Evolutionary conservation across 2,113 vertebrate species (phyloP).

Genomic region (Bettongia penicillata): DNA sequence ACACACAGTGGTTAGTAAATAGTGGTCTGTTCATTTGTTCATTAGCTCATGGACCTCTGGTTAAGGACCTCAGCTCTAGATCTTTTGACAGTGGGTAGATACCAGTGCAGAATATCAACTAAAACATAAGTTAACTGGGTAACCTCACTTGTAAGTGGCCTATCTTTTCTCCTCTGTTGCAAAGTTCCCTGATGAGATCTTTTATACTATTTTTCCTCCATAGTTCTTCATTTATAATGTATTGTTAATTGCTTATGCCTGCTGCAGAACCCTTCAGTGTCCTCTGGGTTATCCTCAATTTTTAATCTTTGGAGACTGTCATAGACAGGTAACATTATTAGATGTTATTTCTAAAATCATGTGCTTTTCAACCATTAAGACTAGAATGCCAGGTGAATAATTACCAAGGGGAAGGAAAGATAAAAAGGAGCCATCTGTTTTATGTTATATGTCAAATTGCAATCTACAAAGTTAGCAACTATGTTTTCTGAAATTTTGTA

Average conservation of each 20-base stretch:
- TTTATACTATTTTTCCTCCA: background rate
- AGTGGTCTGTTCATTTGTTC: too few species aligned
- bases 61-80: background rate
- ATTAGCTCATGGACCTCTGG: too few species aligned
- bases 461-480: background rate
- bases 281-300: background rate
- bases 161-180: background rate
- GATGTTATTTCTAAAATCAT: background rate
- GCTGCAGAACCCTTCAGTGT: background rate
- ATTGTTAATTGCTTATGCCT: background rate
- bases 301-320: background rate
- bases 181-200: background rate
- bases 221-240: background rate
- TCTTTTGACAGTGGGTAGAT: background rate
- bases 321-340: background rate
- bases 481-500: background rate
- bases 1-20: too few species aligned
- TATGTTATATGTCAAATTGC: background rate
- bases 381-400: background rate
- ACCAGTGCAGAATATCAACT: too few species aligned
- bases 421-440: constrained; percentile 5
- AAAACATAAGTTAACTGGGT: too few species aligned
- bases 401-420: background rate
- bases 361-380: background rate
- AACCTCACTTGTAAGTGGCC: background rate